Conservation (phyloP, 2,888 invertebrate genomes). For the Aspidiotus destructor region DNA sequence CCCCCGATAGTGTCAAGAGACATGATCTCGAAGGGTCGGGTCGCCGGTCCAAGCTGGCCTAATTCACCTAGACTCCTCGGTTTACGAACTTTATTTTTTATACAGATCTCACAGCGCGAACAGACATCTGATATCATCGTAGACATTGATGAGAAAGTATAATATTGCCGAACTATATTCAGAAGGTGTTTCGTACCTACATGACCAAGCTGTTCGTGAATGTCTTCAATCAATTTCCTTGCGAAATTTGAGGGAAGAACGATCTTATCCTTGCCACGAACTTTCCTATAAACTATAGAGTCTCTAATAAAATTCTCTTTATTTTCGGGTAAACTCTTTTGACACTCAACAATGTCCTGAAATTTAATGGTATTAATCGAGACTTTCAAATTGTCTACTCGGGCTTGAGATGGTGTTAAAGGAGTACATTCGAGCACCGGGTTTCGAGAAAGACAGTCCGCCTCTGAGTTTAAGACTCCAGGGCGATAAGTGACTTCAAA, state of each 20-base stretch:
- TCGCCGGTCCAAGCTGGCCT: slow-evolving; percentile 38
- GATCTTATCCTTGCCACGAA: slow-evolving; percentile 33
- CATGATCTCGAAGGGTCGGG: slow-evolving; percentile 38
- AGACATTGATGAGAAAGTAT: slow-evolving; percentile 35
- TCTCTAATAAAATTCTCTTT: too few species aligned
- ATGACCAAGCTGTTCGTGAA: background rate
- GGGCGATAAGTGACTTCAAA: background rate
- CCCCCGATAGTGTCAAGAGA: slow-evolving; percentile 39
- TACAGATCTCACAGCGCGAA: slow-evolving; percentile 38
- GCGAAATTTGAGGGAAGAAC: slow-evolving; percentile 34
- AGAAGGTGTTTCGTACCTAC: slow-evolving; percentile 2
- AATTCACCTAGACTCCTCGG: slow-evolving; percentile 36
- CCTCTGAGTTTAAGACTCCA: background rate
- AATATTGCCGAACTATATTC: background rate
- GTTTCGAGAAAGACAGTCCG: too few species aligned
- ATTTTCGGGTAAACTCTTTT: too few species aligned
- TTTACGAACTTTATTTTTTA: slow-evolving; percentile 39
- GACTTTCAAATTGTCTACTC: background rate
- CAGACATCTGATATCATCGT: slow-evolving; percentile 36
- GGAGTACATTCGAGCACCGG: background rate
- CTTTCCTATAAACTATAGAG: too few species aligned
- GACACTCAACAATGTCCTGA: background rate
- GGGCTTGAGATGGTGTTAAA: background rate
- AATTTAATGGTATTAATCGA: background rate
- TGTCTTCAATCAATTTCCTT: too few species aligned